A percentile compares a stretch with the other conserved stretches of the same genome.
These are phyloP conservation scores for Chaenodraco wilsoni DNA, from an alignment of 2,797 vertebrate species.

Conservation along the genomic window DNA sequence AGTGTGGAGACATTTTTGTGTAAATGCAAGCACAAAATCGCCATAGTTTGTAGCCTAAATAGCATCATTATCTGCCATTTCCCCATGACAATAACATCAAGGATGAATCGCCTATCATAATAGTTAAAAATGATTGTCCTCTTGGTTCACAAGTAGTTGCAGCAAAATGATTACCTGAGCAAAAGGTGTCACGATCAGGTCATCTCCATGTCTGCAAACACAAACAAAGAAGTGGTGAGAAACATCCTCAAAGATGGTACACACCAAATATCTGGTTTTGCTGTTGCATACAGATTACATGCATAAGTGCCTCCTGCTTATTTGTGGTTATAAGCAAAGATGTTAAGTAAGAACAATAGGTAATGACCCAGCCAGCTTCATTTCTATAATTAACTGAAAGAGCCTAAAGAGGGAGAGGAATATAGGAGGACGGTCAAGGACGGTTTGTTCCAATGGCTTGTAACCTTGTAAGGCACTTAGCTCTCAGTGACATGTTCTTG, in stretches of 20 bases:
- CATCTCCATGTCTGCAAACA: constrained; percentile 93
- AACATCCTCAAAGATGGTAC: background rate
- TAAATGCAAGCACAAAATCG: too few species aligned
- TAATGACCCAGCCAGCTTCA: background rate
- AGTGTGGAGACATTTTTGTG: too few species aligned
- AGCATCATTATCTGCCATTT: too few species aligned
- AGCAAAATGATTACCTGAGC: constrained; percentile 88
- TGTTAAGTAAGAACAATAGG: constrained; percentile 13
- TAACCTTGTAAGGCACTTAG: constrained; percentile 33
- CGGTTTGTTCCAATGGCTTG: background rate
- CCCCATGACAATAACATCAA: too few species aligned
- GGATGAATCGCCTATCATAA: too few species aligned
- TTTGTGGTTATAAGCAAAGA: constrained; percentile 12
- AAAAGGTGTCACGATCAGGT: constrained; percentile 98
- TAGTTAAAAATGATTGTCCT: too few species aligned
- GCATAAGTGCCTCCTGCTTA: background rate
- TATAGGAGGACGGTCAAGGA: constrained; percentile 5
- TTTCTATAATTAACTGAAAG: constrained; percentile 37
- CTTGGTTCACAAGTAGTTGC: too few species aligned
- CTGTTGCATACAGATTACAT: background rate
- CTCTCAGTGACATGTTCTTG: constrained; percentile 16
- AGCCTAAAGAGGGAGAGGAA: constrained; percentile 13
- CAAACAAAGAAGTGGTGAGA: constrained; percentile 9
- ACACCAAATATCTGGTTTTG: background rate
- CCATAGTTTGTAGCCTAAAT: too few species aligned